A percentile compares a stretch with the other conserved stretches of the same genome.
Evolutionary conservation across 2,797 vertebrate species (phyloP).

Genomic region (Craterocephalus amniculus): DNA sequence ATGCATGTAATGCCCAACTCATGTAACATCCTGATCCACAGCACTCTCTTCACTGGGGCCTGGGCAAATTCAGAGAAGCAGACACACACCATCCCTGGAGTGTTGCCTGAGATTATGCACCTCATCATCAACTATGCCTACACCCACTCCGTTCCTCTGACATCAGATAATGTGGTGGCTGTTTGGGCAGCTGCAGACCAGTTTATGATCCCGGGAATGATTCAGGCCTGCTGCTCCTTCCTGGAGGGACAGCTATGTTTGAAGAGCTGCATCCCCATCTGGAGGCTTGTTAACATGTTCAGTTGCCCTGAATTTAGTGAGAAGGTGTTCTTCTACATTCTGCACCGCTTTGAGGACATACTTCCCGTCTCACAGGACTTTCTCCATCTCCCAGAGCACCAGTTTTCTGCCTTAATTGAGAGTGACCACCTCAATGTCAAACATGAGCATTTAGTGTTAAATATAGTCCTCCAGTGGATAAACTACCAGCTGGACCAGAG

Average conservation of each 20-base stretch:
- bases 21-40: constrained; percentile 13
- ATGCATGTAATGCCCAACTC: no score
- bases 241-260: constrained; percentile 79
- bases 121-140: constrained; percentile 85
- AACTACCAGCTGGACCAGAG: constrained; percentile 36
- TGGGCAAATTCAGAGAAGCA: constrained; percentile 68
- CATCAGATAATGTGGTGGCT: constrained; percentile 72
- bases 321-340: constrained; percentile 79
- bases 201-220: constrained; percentile 79
- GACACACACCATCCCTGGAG: constrained; percentile 78
- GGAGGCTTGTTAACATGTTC: constrained; percentile 76
- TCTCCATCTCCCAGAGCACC: constrained; percentile 47
- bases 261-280: constrained; percentile 84
- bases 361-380: constrained; percentile 77
- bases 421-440: constrained; percentile 83
- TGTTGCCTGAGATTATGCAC: constrained; percentile 57
- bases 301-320: constrained; percentile 75
- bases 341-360: constrained; percentile 85
- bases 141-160: constrained; percentile 75
- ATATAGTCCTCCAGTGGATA: constrained; percentile 59
- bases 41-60: constrained; percentile 68
- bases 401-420: constrained; percentile 79
- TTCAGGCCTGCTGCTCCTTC: constrained; percentile 82
- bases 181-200: constrained; percentile 84
- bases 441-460: constrained; percentile 69